Conservation (phyloP, 2,888 invertebrate genomes). For the Lacanobia wlatinum region DNA sequence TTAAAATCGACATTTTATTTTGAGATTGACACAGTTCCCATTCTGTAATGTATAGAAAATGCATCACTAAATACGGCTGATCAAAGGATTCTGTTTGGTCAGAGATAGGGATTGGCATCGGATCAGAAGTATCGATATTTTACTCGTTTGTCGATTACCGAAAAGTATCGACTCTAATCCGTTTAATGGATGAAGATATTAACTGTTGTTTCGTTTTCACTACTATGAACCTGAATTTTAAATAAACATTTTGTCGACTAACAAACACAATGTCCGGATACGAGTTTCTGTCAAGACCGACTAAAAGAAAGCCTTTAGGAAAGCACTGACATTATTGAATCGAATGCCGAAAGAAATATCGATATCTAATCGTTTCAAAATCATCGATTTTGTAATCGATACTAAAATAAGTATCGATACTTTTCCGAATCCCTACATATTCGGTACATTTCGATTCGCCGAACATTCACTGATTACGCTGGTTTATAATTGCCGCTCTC, state of each 20-base stretch:
- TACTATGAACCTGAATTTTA: not conserved
- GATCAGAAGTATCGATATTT: slow-evolving; percentile 31
- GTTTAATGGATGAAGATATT: not conserved
- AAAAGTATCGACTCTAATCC: not conserved
- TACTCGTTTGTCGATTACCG: not conserved
- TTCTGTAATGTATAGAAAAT: slow-evolving; percentile 45
- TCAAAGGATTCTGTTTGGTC: slow-evolving; percentile 55
- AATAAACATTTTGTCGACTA: too few species aligned
- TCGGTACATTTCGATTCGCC: slow-evolving; percentile 72
- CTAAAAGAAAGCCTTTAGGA: not conserved
- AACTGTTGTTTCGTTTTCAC: not conserved
- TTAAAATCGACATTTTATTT: too few species aligned
- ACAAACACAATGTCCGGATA: not conserved
- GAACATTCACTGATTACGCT: slow-evolving; percentile 83
- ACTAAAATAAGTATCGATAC: slow-evolving; percentile 20
- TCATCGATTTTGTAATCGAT: not conserved
- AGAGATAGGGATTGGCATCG: slow-evolving; percentile 41
- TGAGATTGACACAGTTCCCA: not conserved
- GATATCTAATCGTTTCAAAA: not conserved
- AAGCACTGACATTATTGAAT: not conserved
- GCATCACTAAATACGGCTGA: slow-evolving; percentile 48
- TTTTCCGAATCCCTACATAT: slow-evolving; percentile 36
- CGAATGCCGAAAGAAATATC: not conserved
- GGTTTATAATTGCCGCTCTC: slow-evolving; percentile 87
- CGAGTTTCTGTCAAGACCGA: not conserved